Conservation (phyloP, 2,113 vertebrate species). For the Thunnus maccoyii region DNA sequence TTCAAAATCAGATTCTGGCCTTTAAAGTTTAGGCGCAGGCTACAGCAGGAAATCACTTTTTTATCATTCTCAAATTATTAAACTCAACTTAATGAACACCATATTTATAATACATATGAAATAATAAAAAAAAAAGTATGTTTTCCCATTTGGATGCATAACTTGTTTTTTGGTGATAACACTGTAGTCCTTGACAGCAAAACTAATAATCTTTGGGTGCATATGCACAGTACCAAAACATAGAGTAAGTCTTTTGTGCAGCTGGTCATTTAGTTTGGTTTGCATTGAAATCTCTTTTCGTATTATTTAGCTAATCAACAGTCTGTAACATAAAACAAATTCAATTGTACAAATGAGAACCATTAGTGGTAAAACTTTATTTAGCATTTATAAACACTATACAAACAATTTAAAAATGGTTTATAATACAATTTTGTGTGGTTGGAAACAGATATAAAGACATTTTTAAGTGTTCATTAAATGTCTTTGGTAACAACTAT, state of each 20-base stretch:
- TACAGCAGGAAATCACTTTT: constrained; percentile 59
- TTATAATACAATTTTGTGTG: no score
- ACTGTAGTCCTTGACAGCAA: background rate
- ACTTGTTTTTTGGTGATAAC: background rate
- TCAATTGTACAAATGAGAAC: background rate
- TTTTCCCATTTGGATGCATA: constrained; percentile 4
- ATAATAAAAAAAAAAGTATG: constrained; percentile 10
- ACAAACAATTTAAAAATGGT: no score
- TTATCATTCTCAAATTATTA: constrained; percentile 46
- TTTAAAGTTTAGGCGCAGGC: constrained; percentile 20
- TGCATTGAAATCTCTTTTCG: background rate
- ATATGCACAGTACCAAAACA: background rate
- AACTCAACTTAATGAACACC: constrained; percentile 48
- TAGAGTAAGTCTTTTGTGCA: background rate
- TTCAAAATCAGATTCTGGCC: constrained; percentile 52
- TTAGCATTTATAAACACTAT: no score
- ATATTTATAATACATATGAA: constrained; percentile 25
- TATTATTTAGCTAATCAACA: background rate
- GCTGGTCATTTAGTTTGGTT: background rate
- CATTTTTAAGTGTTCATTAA: no score
- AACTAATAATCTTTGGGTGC: background rate
- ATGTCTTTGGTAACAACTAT: no score
- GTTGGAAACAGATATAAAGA: no score
- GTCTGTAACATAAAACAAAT: background rate
- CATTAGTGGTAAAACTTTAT: background rate